These are phyloP conservation scores for Turnix velox DNA, from an alignment of 2,113 vertebrate genomes.

Conservation along the genomic window DNA sequence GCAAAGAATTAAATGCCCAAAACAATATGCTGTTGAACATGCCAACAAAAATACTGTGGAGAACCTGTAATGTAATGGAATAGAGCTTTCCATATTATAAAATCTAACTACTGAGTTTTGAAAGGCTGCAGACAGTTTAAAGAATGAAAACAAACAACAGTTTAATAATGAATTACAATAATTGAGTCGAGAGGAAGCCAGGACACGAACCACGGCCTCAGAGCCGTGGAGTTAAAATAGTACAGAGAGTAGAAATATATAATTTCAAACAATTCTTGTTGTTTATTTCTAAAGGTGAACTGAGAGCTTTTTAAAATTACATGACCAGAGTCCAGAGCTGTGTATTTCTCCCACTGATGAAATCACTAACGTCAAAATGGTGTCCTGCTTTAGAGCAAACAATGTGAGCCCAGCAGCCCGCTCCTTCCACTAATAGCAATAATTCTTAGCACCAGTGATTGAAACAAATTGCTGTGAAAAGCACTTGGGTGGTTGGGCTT, in stretches of 20 bases:
- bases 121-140: background rate
- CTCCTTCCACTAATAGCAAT: constrained; percentile 1
- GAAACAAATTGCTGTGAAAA: background rate
- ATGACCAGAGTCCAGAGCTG: background rate
- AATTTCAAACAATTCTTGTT: constrained; percentile 25
- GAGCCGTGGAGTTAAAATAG: constrained; percentile 1
- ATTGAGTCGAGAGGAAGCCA: background rate
- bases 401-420: background rate
- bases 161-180: constrained; percentile 57
- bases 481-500: background rate
- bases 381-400: constrained; percentile 26
- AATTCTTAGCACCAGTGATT: constrained; percentile 7
- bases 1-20: background rate
- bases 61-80: background rate
- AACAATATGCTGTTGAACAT: background rate
- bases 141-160: constrained; percentile 45
- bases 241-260: background rate
- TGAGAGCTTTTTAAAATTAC: constrained; percentile 16
- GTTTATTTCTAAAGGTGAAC: constrained; percentile 37
- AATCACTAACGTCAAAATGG: constrained; percentile 35
- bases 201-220: background rate
- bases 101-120: constrained; percentile 7
- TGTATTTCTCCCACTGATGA: background rate
- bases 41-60: background rate
- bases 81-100: background rate